Percentiles rank a stretch among this genome's conserved stretches.
Evolutionary conservation across 2,888 invertebrate genomes (phyloP).

Genomic region (Piscicola geometra): DNA sequence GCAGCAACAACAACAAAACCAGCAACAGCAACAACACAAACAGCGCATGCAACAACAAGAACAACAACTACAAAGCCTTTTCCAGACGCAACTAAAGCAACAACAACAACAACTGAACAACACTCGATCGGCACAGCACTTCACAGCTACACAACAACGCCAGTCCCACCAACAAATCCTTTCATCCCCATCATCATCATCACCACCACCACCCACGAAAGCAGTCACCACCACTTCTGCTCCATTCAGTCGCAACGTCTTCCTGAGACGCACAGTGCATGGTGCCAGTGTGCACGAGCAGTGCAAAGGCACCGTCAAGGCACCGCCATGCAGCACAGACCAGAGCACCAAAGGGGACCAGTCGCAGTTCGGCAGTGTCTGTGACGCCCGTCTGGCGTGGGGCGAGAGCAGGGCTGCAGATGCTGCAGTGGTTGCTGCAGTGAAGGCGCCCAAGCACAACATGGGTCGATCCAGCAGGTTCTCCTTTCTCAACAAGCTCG

Average conservation of each 20-base stretch:
- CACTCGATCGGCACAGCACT: background rate
- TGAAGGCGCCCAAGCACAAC: constrained; percentile 15
- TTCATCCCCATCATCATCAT: background rate
- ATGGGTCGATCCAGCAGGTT: constrained; percentile 30
- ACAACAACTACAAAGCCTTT: background rate
- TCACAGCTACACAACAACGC: background rate
- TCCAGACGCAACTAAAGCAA: constrained; percentile 13
- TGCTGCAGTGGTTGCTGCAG: background rate
- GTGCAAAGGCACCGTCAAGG: constrained; percentile 3
- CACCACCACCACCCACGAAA: background rate
- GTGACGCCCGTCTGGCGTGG: constrained; percentile 33
- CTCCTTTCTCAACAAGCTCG: constrained; percentile 33
- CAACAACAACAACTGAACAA: constrained; percentile 13
- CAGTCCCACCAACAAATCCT: constrained; percentile 15
- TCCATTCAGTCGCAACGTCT: constrained; percentile 23
- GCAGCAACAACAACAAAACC: background rate
- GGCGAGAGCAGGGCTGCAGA: constrained; percentile 11
- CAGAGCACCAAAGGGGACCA: background rate
- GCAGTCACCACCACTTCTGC: background rate
- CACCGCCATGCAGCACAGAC: background rate
- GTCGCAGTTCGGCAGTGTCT: constrained; percentile 19
- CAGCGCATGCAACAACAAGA: constrained; percentile 9
- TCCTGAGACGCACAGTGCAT: constrained; percentile 28
- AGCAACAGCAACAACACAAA: background rate
- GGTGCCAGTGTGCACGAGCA: constrained; percentile 29